Evolutionary conservation across 2,113 vertebrate genomes (phyloP), one percentile per base, ranked within the genome.

Genomic region (Merops nubicus): DNA sequence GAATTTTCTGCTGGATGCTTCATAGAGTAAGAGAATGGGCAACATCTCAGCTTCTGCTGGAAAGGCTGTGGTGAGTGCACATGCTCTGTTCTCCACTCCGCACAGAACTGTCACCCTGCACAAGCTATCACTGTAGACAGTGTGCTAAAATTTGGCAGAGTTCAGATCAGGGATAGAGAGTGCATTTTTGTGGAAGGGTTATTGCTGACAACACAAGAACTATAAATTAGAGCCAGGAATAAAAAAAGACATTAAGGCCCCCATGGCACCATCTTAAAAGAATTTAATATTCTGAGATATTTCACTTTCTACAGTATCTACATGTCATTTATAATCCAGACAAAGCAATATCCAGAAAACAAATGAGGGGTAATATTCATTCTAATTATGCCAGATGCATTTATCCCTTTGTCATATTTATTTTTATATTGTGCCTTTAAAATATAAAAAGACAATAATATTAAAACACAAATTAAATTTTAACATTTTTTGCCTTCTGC

Each of bases 231-330:
- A 96, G 57, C 38, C 80, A 56, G 53, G 84, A 97, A 87, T 85
- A 89, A 96, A 96, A 77, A 26, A 92, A 29, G 57, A 78, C 65
- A 92, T 77, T 72, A 96, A 70, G 90, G 69, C 15, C 83, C 91
- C 95, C 56, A 60, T 81, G 72, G 93, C 87, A 79, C 59, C 65
- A 93, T 91, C 87, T 95, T 93, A 91, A 95, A 97, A 94, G 65
- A 96, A 96, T 83, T 76, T 67, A 96, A 97, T 97, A 91, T 89
- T 97, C 84, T 91, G 50, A 96, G 68, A 89, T 97, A 97, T 97
- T 97, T 97, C 78, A 93, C 82, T 96, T 97, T 78, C 69, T 54
- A 87, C 88, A 88, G 59, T 89, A 95, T 70, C 73, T 79, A 94
- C 85, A 67, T 94, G 84, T 57, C 75, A 94, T 96, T 95, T 78